A percentile compares a stretch with the other conserved stretches of the same genome.
Conservation (phyloP, 2,113 vertebrate genomes). For the Synchiropus splendidus region DNA sequence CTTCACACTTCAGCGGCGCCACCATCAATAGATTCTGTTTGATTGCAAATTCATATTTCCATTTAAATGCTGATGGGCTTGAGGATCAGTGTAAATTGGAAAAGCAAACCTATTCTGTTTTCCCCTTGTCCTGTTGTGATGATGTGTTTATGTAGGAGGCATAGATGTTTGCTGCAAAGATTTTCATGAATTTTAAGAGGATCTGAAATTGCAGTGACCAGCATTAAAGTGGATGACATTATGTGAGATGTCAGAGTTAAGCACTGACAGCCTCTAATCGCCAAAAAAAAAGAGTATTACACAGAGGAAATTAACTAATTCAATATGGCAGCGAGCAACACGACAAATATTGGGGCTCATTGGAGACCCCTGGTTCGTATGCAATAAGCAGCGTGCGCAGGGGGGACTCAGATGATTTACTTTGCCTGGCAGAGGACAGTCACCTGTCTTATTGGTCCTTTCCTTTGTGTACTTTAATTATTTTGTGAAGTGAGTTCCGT, state of each 20-base stretch:
- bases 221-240: constrained; percentile 31
- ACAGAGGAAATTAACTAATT: too few relatives aligned
- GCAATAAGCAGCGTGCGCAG: too few relatives aligned
- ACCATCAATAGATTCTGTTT: constrained; percentile 34
- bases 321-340: too few relatives aligned
- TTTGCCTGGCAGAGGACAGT: too few relatives aligned
- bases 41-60: constrained; percentile 58
- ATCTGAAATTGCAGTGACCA: constrained; percentile 36
- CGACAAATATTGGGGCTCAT: too few relatives aligned
- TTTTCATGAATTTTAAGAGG: constrained; percentile 66
- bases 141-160: constrained; percentile 22
- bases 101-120: constrained; percentile 38
- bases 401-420: too few relatives aligned
- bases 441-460: too few relatives aligned
- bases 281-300: too few relatives aligned
- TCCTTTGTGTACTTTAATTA: too few relatives aligned
- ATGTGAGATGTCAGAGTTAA: constrained; percentile 41
- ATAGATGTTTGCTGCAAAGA: constrained; percentile 36
- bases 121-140: constrained; percentile 13
- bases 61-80: constrained; percentile 67
- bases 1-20: constrained; percentile 17
- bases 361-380: too few relatives aligned
- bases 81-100: constrained; percentile 44
- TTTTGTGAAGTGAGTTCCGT: too few relatives aligned
- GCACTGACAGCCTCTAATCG: not conserved